phyloP scores from a whole-genome alignment of 2,113 vertebrate genomes.

The Tringa solitaria region DNA sequence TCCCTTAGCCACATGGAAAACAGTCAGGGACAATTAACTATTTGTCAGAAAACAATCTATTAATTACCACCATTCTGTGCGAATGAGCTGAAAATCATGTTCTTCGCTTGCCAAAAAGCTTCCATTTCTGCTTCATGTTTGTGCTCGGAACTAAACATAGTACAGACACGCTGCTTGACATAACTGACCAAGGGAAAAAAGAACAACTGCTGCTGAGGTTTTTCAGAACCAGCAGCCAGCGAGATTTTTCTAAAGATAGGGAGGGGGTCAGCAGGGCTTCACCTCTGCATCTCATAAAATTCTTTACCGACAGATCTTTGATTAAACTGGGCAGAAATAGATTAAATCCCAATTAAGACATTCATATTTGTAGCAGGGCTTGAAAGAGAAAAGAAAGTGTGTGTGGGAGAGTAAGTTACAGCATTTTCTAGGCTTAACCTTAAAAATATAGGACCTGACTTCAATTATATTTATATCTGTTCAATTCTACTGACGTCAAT shows the following conservation, averaged over 20 bases:
- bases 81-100: neutral
- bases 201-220: neutral
- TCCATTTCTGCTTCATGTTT: conserved; percentile 28
- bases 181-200: conserved; percentile 33
- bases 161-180: neutral
- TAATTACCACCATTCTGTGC: conserved; percentile 37
- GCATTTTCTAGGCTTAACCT: neutral
- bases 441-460: conserved; percentile 2
- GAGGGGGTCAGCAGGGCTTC: neutral
- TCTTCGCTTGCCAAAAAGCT: conserved; percentile 33
- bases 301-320: conserved; percentile 1
- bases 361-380: neutral
- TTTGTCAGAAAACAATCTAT: conserved; percentile 51
- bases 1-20: conserved; percentile 1
- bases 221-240: neutral
- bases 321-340: conserved; percentile 27
- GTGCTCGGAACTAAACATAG: conserved; percentile 41
- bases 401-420: neutral
- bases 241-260: conserved; percentile 31
- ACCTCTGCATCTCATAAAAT: neutral
- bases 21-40: conserved; percentile 41
- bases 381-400: neutral
- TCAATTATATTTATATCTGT: neutral
- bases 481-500: neutral
- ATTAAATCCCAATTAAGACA: neutral